Evolutionary conservation across 64 coral and sea anemone genomes (phyloP).

Genomic region (Montipora cactus): DNA sequence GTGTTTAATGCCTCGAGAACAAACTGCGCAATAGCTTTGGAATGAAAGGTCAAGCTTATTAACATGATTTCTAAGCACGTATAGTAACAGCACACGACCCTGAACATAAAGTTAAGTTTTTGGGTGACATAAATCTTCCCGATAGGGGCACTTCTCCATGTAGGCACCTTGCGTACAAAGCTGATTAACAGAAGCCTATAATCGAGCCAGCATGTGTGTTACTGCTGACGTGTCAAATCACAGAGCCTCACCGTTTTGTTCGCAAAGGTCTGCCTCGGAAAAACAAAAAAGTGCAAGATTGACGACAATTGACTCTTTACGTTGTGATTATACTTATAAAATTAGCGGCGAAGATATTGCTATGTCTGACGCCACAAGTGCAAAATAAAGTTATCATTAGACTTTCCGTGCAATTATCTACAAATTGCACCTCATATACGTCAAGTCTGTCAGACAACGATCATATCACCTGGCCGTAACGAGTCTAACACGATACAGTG

Average conservation of each 20-base stretch:
- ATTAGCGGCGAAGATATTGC: not conserved
- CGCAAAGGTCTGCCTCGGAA: not conserved
- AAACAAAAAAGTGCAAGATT: too few species aligned
- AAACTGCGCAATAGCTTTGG: not conserved
- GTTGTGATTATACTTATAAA: too few species aligned
- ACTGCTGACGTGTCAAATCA: not conserved
- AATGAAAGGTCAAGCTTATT: not conserved
- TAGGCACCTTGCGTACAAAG: not conserved
- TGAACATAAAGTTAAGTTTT: too few species aligned
- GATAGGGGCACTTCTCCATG: not conserved
- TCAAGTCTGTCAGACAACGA: not conserved
- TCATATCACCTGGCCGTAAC: not conserved
- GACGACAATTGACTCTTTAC: too few species aligned
- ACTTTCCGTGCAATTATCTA: not conserved
- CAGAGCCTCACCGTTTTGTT: not conserved
- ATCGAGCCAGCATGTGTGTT: not conserved
- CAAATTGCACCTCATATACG: not conserved
- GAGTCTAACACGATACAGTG: not conserved
- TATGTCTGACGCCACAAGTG: not conserved
- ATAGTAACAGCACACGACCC: not conserved
- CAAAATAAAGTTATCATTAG: not conserved
- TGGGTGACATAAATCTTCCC: too few species aligned
- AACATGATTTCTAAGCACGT: not conserved
- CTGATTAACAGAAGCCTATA: not conserved
- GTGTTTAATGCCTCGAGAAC: not conserved